Conservation (phyloP, 2,113 vertebrate genomes). For the Siniperca knerii region DNA sequence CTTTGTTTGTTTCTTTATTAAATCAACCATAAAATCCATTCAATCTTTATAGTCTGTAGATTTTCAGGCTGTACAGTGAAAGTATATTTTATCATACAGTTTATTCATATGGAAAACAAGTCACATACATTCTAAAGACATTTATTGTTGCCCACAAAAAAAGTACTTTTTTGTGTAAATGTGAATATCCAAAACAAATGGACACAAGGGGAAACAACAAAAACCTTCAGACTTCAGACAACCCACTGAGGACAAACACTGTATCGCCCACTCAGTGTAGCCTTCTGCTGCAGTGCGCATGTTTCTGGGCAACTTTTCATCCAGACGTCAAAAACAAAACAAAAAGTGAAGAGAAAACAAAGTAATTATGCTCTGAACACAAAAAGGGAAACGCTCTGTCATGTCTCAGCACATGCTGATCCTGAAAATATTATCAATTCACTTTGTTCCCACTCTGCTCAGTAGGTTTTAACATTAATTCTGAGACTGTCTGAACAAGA, state of each 20-base stretch:
- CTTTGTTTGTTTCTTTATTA: slow-evolving; percentile 34
- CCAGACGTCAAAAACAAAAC: neutral
- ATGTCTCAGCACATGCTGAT: neutral
- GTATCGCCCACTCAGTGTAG: neutral
- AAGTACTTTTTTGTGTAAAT: slow-evolving; percentile 1
- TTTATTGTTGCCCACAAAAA: neutral
- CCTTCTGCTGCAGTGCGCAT: neutral
- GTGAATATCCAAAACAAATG: neutral
- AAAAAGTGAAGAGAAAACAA: neutral
- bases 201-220: slow-evolving; percentile 3
- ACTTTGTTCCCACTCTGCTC: neutral
- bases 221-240: neutral
- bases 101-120: slow-evolving; percentile 16
- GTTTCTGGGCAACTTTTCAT: neutral
- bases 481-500: too few relatives aligned
- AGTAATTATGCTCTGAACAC: neutral
- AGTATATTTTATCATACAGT: neutral
- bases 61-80: slow-evolving; percentile 36
- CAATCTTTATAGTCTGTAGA: slow-evolving; percentile 25
- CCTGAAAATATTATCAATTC: neutral
- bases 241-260: neutral
- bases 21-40: slow-evolving; percentile 63
- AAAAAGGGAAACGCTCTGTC: neutral
- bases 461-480: neutral
- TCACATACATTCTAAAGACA: neutral